Percentiles rank a stretch among this genome's conserved stretches.
phyloP scores from a whole-genome alignment of 2,888 invertebrate species.

The Alviniconcha strummeri region DNA sequence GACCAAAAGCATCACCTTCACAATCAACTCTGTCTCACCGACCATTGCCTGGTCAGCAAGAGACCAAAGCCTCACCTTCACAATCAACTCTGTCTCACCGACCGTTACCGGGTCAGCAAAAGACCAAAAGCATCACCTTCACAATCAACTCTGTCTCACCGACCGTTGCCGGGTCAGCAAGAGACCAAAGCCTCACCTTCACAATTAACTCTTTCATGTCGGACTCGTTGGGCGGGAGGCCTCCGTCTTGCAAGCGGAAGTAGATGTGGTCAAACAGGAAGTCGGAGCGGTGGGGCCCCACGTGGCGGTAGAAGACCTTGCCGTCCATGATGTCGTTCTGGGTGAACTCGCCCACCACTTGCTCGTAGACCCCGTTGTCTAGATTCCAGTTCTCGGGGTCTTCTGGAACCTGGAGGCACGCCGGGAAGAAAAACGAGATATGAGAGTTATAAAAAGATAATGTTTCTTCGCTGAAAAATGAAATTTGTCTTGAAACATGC shows the following conservation, averaged over 20 bases:
- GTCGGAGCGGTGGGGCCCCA: constrained; percentile 59
- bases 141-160: no score
- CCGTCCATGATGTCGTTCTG: constrained; percentile 70
- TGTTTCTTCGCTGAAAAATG: no score
- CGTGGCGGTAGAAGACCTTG: constrained; percentile 69
- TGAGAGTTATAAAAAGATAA: no score
- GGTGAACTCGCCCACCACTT: constrained; percentile 63
- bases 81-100: constrained; percentile 55
- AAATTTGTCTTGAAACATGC: no score
- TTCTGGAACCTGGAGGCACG: constrained; percentile 47
- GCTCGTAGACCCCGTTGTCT: constrained; percentile 67
- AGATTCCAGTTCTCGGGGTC: constrained; percentile 65
- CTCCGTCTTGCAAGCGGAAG: constrained; percentile 65
- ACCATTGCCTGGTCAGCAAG: neutral
- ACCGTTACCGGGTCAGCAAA: neutral
- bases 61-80: constrained; percentile 51
- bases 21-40: no score
- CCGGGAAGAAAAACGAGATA: no score
- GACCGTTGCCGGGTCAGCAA: neutral
- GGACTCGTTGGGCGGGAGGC: constrained; percentile 70
- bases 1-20: constrained; percentile 50
- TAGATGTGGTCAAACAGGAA: constrained; percentile 61
- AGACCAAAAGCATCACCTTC: neutral
- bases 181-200: constrained; percentile 44
- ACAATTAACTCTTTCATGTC: constrained; percentile 63